Conservation (phyloP, 2,113 vertebrate genomes). For the Genyomyrus donnyi region DNA sequence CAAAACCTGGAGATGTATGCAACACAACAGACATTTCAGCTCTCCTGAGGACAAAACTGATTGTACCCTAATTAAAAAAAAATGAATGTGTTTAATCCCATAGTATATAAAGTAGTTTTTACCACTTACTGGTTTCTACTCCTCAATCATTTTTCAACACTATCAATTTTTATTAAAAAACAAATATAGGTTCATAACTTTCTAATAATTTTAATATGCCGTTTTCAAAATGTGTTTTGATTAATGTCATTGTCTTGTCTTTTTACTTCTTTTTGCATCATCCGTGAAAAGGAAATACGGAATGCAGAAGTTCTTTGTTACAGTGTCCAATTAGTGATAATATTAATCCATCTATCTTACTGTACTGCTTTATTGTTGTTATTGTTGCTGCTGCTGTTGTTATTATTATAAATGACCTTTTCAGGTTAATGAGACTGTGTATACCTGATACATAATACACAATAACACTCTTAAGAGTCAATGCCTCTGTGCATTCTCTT, state of each 20-base stretch:
- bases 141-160: background rate
- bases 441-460: background rate
- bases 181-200: background rate
- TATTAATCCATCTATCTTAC: background rate
- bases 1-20: background rate
- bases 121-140: background rate
- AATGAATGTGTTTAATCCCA: background rate
- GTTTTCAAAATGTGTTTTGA: background rate
- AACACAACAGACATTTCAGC: background rate
- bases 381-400: background rate
- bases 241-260: background rate
- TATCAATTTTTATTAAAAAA: background rate
- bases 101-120: background rate
- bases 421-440: background rate
- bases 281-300: background rate
- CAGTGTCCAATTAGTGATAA: background rate
- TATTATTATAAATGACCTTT: background rate
- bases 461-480: background rate
- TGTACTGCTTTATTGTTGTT: background rate
- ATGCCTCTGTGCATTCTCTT: background rate
- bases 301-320: background rate
- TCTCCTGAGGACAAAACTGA: background rate
- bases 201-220: background rate
- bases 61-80: background rate
- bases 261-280: background rate